A percentile compares a stretch with the other conserved stretches of the same genome.
These are phyloP conservation scores for Trigoniulus corallinus DNA, from an alignment of 1,140 invertebrate species.

Conservation along the genomic window DNA sequence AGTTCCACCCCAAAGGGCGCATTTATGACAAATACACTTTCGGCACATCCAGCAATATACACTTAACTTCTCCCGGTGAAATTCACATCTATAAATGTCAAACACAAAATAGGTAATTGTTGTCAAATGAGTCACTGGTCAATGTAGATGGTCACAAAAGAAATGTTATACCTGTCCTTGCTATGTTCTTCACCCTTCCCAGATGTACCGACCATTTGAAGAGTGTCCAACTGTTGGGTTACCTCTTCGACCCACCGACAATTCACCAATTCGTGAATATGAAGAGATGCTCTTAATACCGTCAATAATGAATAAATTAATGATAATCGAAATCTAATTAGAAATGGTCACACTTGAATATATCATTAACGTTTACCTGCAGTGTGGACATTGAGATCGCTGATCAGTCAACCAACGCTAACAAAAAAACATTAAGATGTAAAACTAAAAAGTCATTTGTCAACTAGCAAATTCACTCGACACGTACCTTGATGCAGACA, in stretches of 20 bases:
- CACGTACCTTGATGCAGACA: slow-evolving; percentile 46
- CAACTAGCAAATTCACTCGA: not conserved
- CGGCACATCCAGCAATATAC: slow-evolving; percentile 85
- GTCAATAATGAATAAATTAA: not conserved
- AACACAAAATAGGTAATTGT: not conserved
- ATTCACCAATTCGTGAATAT: slow-evolving; percentile 80
- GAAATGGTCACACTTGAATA: not conserved
- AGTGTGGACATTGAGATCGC: slow-evolving; percentile 82
- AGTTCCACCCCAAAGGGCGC: slow-evolving; percentile 78
- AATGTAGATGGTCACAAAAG: not conserved
- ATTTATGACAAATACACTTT: slow-evolving; percentile 83
- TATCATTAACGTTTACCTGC: slow-evolving; percentile 28
- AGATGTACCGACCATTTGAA: slow-evolving; percentile 35
- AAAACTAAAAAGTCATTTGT: not conserved
- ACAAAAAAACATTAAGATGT: slow-evolving; percentile 12
- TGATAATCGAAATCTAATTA: not conserved
- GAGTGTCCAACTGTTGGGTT: slow-evolving; percentile 73
- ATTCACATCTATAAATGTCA: slow-evolving; percentile 43
- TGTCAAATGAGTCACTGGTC: not conserved
- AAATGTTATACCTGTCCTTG: slow-evolving; percentile 30
- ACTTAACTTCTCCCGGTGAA: slow-evolving; percentile 70
- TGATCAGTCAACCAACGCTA: slow-evolving; percentile 81
- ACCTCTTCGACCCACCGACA: slow-evolving; percentile 92
- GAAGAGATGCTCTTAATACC: slow-evolving; percentile 48
- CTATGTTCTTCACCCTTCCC: slow-evolving; percentile 21